These are phyloP conservation scores for Dinomys branickii DNA, from an alignment of 2,113 vertebrate genomes.

Conservation along the genomic window DNA sequence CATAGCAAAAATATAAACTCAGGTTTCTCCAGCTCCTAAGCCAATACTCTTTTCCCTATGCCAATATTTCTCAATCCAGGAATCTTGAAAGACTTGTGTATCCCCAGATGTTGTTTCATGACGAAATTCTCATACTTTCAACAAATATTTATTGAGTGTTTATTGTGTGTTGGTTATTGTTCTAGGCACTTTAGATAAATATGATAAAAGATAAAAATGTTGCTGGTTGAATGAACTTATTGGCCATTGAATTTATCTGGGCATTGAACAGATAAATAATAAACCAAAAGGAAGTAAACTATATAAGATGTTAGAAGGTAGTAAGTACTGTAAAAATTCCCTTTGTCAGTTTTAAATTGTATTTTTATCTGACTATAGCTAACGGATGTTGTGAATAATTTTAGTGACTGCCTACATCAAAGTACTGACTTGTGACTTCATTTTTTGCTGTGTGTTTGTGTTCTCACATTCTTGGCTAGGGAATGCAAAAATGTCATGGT, in stretches of 20 bases:
- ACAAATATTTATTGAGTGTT: neutral
- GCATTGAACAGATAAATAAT: neutral
- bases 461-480: constrained; percentile 18
- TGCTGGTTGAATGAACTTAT: neutral
- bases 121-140: constrained; percentile 5
- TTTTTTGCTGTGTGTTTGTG: constrained; percentile 6
- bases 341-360: neutral
- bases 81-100: neutral
- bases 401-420: neutral
- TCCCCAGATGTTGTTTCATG: neutral
- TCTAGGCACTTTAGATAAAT: neutral
- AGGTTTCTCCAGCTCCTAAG: neutral
- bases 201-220: neutral
- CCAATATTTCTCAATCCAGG: constrained; percentile 5
- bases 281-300: neutral
- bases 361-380: neutral
- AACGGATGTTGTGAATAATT: neutral
- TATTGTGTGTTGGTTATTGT: neutral
- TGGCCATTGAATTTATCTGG: neutral
- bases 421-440: constrained; percentile 23
- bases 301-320: neutral
- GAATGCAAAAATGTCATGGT: neutral
- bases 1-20: neutral
- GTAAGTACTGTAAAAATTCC: neutral
- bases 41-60: neutral